Base-by-base conservation (phyloP, 2,888 invertebrate genomes). In the Thysanoteuthis rhombus region DNA sequence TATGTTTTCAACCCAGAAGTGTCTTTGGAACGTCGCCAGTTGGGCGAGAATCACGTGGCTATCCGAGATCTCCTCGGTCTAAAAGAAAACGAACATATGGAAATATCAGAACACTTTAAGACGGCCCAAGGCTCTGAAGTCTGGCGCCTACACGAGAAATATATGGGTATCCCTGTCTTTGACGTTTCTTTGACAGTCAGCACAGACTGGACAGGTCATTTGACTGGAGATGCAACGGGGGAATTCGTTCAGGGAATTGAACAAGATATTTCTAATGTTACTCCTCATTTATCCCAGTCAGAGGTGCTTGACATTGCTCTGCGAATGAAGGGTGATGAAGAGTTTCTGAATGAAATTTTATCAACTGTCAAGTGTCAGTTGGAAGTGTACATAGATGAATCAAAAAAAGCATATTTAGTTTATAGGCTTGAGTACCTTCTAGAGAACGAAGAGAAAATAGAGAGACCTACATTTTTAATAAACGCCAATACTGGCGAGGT, bases 401-500 rank as follows among this genome's bases (percentile, higher is more conserved):
- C 39, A 5, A 19, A 52, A 10, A 89, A 42, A 36, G 75, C 94
- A 6, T 52, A 90, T 28, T 75, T 94, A 28, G 93, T 92, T 25
- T 94, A 94, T 90, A 75, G 93, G 25, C 42, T 94, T 8, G 93
- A 94, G 22, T 94, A 94, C 91, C 52, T 90, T 6, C 40, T 94
- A 5, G 94, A 94, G 38, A 93, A 93, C 28, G 93, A 90, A 19
- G 92, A 47, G 22, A 93, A 42, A 12, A 92, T 93, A 3, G 94
- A 94, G 92, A 93, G 95, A 22, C 96, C 96, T 0, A 93, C 94
- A 25, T 95, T 95, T 93, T 93, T 95, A 32, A 94, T 96, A 32
- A 95, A 96, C 93, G 95, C 95, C 5, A 94, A 94, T 10, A 94
- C 94, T 52, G 95, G 95, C 10, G 94, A 94, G 32, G 89, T 95